Percentiles rank a stretch among this genome's conserved stretches.
Conservation (phyloP, 2,888 invertebrate species). For the Orthonychiurus folsomi region DNA sequence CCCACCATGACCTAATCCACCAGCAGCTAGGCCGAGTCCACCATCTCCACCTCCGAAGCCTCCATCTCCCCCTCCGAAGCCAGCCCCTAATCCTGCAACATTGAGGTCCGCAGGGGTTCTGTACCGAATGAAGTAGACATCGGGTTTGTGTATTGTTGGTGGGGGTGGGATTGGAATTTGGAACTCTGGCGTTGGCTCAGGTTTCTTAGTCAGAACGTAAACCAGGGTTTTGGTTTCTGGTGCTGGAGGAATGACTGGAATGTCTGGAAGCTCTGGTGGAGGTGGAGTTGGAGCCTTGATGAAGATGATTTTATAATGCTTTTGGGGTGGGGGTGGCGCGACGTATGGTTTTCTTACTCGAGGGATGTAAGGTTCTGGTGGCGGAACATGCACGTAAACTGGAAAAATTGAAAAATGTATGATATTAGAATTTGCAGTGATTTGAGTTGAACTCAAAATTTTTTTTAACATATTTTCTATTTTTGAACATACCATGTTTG, state of each 20-base stretch:
- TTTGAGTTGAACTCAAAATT: too few species aligned
- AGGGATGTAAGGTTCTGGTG: slow-evolving; percentile 67
- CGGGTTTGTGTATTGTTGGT: slow-evolving; percentile 73
- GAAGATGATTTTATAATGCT: slow-evolving; percentile 71
- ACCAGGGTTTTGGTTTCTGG: slow-evolving; percentile 36
- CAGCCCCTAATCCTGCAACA: not conserved
- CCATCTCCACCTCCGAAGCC: slow-evolving; percentile 10
- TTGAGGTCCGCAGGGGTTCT: slow-evolving; percentile 48
- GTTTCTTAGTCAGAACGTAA: slow-evolving; percentile 78
- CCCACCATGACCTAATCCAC: not conserved
- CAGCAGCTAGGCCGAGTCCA: not conserved
- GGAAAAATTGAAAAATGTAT: too few species aligned
- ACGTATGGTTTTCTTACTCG: slow-evolving; percentile 57
- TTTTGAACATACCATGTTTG: slow-evolving; percentile 21
- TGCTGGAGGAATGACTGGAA: slow-evolving; percentile 27
- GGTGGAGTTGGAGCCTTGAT: slow-evolving; percentile 53
- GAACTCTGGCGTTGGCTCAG: slow-evolving; percentile 70
- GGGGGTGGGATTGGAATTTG: slow-evolving; percentile 65
- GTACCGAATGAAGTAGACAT: slow-evolving; percentile 81
- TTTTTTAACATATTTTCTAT: too few species aligned
- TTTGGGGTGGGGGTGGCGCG: slow-evolving; percentile 52
- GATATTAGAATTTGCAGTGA: not conserved
- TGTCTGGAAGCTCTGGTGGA: slow-evolving; percentile 34
- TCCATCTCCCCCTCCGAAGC: slow-evolving; percentile 12
- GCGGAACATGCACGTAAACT: slow-evolving; percentile 76